phyloP scores from a whole-genome alignment of 1,140 invertebrate genomes.

The Ctenoplectra terminalis region DNA sequence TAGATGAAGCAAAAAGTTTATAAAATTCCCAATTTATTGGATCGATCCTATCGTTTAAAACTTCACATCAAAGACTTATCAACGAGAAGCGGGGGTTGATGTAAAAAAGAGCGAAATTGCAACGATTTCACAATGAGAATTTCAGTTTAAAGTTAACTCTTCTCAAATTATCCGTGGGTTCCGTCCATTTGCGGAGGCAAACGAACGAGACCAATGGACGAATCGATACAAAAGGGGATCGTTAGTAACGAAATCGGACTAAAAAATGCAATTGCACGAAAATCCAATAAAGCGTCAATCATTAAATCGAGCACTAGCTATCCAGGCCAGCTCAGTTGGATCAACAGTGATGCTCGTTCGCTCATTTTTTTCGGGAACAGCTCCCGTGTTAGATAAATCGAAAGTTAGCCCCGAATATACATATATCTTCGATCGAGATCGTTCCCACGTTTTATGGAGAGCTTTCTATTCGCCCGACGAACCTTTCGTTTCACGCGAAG shows the following conservation, averaged over 20 bases:
- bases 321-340: constrained; percentile 26
- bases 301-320: constrained; percentile 75
- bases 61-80: neutral
- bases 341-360: constrained; percentile 56
- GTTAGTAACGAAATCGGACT: constrained; percentile 69
- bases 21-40: neutral
- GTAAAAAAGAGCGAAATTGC: neutral
- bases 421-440: neutral
- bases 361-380: constrained; percentile 47
- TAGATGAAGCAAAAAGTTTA: neutral
- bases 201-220: constrained; percentile 21
- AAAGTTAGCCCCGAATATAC: constrained; percentile 1
- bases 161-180: constrained; percentile 62
- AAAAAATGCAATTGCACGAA: constrained; percentile 74
- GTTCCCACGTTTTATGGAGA: neutral
- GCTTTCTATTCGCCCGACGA: neutral
- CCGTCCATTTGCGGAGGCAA: constrained; percentile 36
- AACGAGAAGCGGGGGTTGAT: neutral
- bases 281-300: constrained; percentile 76
- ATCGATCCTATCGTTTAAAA: neutral
- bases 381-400: constrained; percentile 51
- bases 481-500: neutral
- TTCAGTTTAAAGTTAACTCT: constrained; percentile 43
- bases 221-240: constrained; percentile 65
- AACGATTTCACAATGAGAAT: neutral